Percentiles rank a stretch among this genome's conserved stretches.
Evolutionary conservation across 1,140 invertebrate genomes (phyloP).

Genomic region (Polypedilum vanderplanki): DNA sequence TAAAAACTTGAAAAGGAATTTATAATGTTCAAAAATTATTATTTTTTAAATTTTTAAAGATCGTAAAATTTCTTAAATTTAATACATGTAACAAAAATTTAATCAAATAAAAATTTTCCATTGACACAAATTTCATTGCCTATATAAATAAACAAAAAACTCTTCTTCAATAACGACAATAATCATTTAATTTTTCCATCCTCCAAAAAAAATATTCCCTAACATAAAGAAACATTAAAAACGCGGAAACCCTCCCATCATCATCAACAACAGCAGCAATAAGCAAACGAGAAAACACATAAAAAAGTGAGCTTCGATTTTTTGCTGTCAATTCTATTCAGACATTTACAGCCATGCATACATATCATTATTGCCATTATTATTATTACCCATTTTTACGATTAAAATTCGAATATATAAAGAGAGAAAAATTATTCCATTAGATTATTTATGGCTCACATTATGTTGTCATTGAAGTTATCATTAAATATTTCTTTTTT

Average conservation of each 20-base stretch:
- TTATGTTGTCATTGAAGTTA: slow-evolving; percentile 7
- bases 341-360: not conserved
- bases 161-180: too few relatives aligned
- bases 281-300: not conserved
- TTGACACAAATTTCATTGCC: too few relatives aligned
- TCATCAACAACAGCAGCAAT: not conserved
- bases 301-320: not conserved
- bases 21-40: too few relatives aligned
- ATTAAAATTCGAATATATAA: not conserved
- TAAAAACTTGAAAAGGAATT: too few relatives aligned
- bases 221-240: too few relatives aligned
- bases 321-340: not conserved
- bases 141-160: too few relatives aligned
- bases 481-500: not conserved
- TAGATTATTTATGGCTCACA: slow-evolving; percentile 14
- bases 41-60: too few relatives aligned
- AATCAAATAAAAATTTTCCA: too few relatives aligned
- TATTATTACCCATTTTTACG: slow-evolving; percentile 5
- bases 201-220: too few relatives aligned
- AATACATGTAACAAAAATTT: too few relatives aligned
- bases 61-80: too few relatives aligned
- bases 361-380: slow-evolving; percentile 13
- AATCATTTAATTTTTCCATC: too few relatives aligned
- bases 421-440: slow-evolving; percentile 14
- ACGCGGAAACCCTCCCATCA: not conserved